Evolutionary conservation across 2,888 invertebrate genomes (phyloP).

Genomic region (Nomada fucata): DNA sequence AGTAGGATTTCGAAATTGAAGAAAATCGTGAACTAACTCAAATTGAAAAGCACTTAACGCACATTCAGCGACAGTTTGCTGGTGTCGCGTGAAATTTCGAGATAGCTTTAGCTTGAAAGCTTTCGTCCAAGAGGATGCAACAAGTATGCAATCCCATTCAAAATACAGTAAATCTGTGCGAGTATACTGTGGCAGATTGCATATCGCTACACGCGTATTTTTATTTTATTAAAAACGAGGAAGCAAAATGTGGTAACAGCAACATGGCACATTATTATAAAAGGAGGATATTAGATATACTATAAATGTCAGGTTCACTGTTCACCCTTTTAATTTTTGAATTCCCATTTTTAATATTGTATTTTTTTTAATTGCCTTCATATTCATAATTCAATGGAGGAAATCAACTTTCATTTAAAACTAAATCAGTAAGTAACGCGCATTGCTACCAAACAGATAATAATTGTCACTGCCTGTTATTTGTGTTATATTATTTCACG

Average conservation of each 20-base stretch:
- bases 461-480: too few relatives aligned
- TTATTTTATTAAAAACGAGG: not conserved
- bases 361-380: too few relatives aligned
- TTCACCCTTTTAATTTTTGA: too few relatives aligned
- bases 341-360: too few relatives aligned
- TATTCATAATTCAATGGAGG: too few relatives aligned
- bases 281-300: too few relatives aligned
- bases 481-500: not conserved
- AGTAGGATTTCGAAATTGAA: not conserved
- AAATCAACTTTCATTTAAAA: too few relatives aligned
- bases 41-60: slow-evolving; percentile 31
- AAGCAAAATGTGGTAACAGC: not conserved
- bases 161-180: slow-evolving; percentile 2
- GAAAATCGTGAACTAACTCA: not conserved
- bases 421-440: too few relatives aligned
- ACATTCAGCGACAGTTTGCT: not conserved
- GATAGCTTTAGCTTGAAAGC: slow-evolving; percentile 19
- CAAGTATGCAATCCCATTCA: slow-evolving; percentile 36
- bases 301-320: too few relatives aligned
- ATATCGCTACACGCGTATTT: not conserved
- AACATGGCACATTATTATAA: not conserved
- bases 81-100: slow-evolving; percentile 31
- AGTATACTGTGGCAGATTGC: not conserved
- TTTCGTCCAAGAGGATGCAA: slow-evolving; percentile 24
- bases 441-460: too few relatives aligned